phyloP scores from a whole-genome alignment of 2,888 invertebrate species.

The Nymphalis urticae region DNA sequence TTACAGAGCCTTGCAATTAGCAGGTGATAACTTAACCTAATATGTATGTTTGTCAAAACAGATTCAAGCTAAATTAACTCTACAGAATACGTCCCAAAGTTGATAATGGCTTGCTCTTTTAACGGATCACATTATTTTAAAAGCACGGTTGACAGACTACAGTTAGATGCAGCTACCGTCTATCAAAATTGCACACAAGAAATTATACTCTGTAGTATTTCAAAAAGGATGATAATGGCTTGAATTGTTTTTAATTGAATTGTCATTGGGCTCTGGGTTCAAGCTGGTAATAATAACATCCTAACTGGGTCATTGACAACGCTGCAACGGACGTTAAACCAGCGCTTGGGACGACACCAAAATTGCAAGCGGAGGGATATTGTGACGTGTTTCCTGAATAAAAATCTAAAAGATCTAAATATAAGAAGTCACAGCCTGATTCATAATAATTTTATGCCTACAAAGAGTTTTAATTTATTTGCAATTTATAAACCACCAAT shows the following conservation, averaged over 20 bases:
- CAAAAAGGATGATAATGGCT: slow-evolving; percentile 18
- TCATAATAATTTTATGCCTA: too few relatives aligned
- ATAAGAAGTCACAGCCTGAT: too few relatives aligned
- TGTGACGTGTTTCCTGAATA: not conserved
- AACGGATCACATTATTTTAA: slow-evolving; percentile 14
- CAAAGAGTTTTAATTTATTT: too few relatives aligned
- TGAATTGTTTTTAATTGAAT: slow-evolving; percentile 11
- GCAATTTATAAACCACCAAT: too few relatives aligned
- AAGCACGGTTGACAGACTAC: slow-evolving; percentile 11
- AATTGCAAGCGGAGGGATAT: not conserved
- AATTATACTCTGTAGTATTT: slow-evolving; percentile 11
- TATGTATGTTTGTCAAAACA: slow-evolving; percentile 13
- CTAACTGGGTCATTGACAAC: slow-evolving; percentile 33
- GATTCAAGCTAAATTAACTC: slow-evolving; percentile 8
- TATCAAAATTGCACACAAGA: slow-evolving; percentile 7
- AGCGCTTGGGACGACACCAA: slow-evolving; percentile 23
- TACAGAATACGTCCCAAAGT: not conserved
- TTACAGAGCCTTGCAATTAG: slow-evolving; percentile 12
- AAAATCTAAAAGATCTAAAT: too few relatives aligned
- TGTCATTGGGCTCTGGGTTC: slow-evolving; percentile 11
- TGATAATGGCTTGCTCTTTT: slow-evolving; percentile 16
- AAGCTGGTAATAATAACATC: slow-evolving; percentile 18
- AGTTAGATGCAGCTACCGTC: slow-evolving; percentile 5
- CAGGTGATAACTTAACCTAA: slow-evolving; percentile 1
- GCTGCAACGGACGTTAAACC: slow-evolving; percentile 33